Evolutionary conservation across 2,113 vertebrate genomes (phyloP).

Genomic region (Silurus meridionalis): DNA sequence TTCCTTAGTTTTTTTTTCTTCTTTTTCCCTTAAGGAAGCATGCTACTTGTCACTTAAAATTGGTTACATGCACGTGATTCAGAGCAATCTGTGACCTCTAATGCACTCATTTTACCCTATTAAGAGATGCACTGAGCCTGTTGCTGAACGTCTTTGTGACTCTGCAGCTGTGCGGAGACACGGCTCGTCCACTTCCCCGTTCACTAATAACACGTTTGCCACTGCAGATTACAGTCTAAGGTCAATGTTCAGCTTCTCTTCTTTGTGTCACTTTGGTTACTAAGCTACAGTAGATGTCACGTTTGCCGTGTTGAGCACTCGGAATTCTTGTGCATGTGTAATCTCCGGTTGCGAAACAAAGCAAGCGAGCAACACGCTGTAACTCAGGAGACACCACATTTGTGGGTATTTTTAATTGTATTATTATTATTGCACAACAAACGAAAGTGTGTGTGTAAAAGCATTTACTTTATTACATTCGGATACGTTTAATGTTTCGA

Average conservation of each 20-base stretch:
- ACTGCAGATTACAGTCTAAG: background rate
- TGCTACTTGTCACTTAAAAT: background rate
- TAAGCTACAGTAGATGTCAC: background rate
- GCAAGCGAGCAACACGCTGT: background rate
- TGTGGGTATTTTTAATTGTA: background rate
- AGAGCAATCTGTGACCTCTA: background rate
- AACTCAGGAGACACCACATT: background rate
- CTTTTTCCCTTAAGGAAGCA: background rate
- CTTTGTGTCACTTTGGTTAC: background rate
- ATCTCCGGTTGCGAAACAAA: background rate
- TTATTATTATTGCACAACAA: background rate
- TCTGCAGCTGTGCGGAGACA: background rate
- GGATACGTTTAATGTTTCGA: background rate
- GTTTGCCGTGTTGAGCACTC: too few relatives aligned
- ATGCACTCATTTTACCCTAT: background rate
- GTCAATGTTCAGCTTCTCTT: background rate
- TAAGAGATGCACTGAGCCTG: background rate
- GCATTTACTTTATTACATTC: background rate
- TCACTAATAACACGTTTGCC: constrained; percentile 11
- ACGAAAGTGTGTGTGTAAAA: background rate
- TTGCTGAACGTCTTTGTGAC: background rate
- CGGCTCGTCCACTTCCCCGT: background rate
- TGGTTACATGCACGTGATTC: background rate
- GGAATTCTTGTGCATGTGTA: background rate
- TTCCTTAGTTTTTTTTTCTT: too few relatives aligned